These are phyloP conservation scores for Apodemus speciosus DNA, from an alignment of 2,113 vertebrate species.

Conservation along the genomic window DNA sequence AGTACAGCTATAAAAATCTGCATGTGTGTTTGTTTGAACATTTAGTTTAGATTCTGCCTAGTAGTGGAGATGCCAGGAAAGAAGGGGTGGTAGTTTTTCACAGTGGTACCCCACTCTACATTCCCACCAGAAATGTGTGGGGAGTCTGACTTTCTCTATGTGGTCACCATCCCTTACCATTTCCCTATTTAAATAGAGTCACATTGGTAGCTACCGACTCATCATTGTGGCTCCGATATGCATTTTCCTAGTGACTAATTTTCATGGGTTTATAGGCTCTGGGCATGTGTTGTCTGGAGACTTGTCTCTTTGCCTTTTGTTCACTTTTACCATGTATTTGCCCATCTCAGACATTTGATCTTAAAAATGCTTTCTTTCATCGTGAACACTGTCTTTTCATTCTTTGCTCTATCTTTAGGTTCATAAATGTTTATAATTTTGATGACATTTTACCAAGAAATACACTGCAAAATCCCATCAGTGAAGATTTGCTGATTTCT, in stretches of 20 bases:
- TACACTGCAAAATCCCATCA: too few relatives aligned
- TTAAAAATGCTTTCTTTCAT: conserved; percentile 1
- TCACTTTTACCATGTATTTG: not conserved
- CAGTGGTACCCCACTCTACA: not conserved
- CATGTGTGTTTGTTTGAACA: not conserved
- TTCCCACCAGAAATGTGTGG: too few relatives aligned
- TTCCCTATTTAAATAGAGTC: not conserved
- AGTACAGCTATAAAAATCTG: not conserved
- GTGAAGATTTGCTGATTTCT: not conserved
- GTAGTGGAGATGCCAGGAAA: not conserved
- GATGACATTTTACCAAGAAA: not conserved
- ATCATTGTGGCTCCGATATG: not conserved
- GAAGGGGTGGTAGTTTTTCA: not conserved
- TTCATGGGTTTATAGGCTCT: not conserved
- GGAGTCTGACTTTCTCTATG: not conserved
- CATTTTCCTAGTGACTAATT: not conserved
- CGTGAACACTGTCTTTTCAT: not conserved
- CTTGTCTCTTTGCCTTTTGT: not conserved
- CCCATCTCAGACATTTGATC: not conserved
- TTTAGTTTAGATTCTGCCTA: not conserved
- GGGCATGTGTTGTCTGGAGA: too few relatives aligned
- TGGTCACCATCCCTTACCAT: not conserved
- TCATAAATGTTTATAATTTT: not conserved
- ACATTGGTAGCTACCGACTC: not conserved
- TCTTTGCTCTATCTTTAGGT: not conserved